Evolutionary conservation across 2,797 vertebrate genomes (phyloP).

Genomic region (Lacerta agilis): DNA sequence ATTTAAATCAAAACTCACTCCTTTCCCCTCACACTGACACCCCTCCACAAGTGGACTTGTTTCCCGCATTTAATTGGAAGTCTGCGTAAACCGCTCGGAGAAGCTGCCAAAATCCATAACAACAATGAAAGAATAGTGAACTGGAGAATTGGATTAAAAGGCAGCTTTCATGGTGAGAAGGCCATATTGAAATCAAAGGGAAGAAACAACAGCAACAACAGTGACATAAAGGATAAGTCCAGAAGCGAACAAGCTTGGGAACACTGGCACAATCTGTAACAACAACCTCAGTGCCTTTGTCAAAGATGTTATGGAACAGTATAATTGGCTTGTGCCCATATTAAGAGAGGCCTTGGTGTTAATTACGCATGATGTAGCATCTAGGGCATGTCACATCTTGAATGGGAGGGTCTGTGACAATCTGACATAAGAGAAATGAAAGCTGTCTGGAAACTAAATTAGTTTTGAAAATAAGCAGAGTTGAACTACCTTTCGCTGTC

Average conservation of each 20-base stretch:
- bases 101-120: conserved; percentile 48
- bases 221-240: background rate
- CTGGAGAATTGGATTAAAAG: conserved; percentile 45
- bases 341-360: conserved; percentile 17
- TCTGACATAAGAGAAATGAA: conserved; percentile 6
- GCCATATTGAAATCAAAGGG: background rate
- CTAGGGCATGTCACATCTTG: background rate
- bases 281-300: background rate
- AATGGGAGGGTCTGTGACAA: conserved; percentile 6
- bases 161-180: background rate
- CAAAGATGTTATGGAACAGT: background rate
- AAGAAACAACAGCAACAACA: background rate
- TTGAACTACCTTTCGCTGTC: background rate
- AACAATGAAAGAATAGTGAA: conserved; percentile 34
- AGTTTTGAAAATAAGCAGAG: background rate
- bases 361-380: conserved; percentile 11
- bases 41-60: conserved; percentile 24
- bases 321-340: background rate
- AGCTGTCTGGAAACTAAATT: conserved; percentile 20
- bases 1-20: conserved; percentile 32
- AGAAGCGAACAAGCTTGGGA: accelerated
- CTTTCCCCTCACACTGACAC: conserved; percentile 5
- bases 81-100: conserved; percentile 37
- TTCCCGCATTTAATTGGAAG: conserved; percentile 56
- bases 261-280: background rate